phyloP scores from a whole-genome alignment of 2,888 invertebrate species.

The Hylaea fasciaria region DNA sequence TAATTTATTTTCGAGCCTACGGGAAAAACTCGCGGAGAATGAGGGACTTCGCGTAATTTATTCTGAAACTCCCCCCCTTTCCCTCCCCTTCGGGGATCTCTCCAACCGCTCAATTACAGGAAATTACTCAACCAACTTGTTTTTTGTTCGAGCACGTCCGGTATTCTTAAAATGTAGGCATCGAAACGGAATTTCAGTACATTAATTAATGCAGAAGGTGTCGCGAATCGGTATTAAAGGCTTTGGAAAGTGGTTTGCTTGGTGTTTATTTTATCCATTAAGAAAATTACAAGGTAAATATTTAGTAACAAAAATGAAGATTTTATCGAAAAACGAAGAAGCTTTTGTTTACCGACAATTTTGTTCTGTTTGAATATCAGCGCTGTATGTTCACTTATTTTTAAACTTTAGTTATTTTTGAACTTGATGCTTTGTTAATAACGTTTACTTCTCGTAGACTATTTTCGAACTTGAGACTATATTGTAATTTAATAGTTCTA shows the following conservation, averaged over 20 bases:
- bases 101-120: slow-evolving; percentile 34
- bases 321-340: no score
- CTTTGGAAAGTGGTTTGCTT: not conserved
- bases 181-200: slow-evolving; percentile 5
- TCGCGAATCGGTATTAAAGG: not conserved
- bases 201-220: slow-evolving; percentile 8
- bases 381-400: no score
- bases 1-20: slow-evolving; percentile 38
- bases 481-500: no score
- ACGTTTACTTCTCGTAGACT: no score
- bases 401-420: no score
- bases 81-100: slow-evolving; percentile 20
- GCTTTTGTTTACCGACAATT: no score
- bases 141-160: slow-evolving; percentile 25
- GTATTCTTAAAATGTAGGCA: slow-evolving; percentile 7
- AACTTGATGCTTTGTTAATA: no score
- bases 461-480: no score
- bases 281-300: not conserved
- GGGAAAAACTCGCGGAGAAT: slow-evolving; percentile 30
- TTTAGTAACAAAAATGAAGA: not conserved
- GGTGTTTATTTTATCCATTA: not conserved
- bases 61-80: slow-evolving; percentile 30
- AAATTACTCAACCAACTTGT: slow-evolving; percentile 36
- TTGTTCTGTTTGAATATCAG: no score
- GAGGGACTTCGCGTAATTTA: slow-evolving; percentile 38